A percentile compares a stretch with the other conserved stretches of the same genome.
phyloP scores from a whole-genome alignment of 2,888 invertebrate genomes.

The Drosophila pegasa region DNA sequence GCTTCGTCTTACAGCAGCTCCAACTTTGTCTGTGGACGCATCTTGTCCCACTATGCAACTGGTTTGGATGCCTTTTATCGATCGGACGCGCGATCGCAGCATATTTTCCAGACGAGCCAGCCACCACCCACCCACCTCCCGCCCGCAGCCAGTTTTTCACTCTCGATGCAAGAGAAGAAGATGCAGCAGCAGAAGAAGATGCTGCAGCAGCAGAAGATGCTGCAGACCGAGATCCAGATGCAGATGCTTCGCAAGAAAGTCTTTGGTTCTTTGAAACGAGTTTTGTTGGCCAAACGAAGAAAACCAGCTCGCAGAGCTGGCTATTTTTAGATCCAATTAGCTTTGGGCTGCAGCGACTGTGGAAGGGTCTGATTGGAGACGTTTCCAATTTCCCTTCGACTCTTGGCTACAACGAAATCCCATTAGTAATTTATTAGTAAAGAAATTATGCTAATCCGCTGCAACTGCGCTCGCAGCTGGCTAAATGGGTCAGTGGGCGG shows the following conservation, averaged over 20 bases:
- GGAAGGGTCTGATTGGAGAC: background rate
- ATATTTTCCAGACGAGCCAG: constrained; percentile 43
- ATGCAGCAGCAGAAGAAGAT: background rate
- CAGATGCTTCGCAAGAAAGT: constrained; percentile 46
- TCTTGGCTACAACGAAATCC: background rate
- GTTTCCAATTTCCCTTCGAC: background rate
- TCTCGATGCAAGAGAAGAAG: constrained; percentile 41
- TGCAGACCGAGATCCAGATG: constrained; percentile 18
- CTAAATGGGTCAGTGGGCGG: constrained; percentile 64
- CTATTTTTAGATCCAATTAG: constrained; percentile 79
- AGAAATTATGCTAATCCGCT: constrained; percentile 57
- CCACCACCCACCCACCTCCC: constrained; percentile 8
- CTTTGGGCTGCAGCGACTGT: constrained; percentile 36
- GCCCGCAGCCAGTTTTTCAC: constrained; percentile 55
- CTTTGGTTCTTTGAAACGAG: constrained; percentile 59
- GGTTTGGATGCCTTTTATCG: constrained; percentile 36
- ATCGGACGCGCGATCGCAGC: constrained; percentile 41
- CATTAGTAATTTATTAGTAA: constrained; percentile 8
- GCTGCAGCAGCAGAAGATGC: background rate
- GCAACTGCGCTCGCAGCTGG: constrained; percentile 44
- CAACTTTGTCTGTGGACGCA: constrained; percentile 10
- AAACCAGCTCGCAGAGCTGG: constrained; percentile 55
- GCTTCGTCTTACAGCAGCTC: constrained; percentile 22
- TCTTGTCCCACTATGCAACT: constrained; percentile 52
- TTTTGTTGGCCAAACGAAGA: constrained; percentile 38